Evolutionary conservation across 1,140 invertebrate genomes (phyloP).

Genomic region (Temnothorax longispinosus): DNA sequence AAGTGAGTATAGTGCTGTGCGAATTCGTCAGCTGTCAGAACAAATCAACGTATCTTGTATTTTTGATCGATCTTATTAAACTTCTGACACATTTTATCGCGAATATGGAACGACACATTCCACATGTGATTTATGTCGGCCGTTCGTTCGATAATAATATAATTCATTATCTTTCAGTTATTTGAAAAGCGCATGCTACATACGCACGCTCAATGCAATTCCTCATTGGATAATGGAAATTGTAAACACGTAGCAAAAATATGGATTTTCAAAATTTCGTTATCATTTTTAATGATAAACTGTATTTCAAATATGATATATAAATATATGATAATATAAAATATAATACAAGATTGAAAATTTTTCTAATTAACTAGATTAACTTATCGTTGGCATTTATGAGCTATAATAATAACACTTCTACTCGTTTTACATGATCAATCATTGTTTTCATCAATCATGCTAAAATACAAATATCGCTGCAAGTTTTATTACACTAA

Average conservation of each 20-base stretch:
- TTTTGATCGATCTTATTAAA: constrained; percentile 71
- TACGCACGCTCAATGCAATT: constrained; percentile 38
- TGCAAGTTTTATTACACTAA: neutral
- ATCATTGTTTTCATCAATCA: constrained; percentile 29
- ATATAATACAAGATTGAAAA: constrained; percentile 6
- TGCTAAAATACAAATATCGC: neutral
- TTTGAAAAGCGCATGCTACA: constrained; percentile 54
- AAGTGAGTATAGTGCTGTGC: constrained; percentile 15
- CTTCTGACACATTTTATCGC: constrained; percentile 64
- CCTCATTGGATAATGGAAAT: constrained; percentile 43
- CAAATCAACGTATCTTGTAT: constrained; percentile 63
- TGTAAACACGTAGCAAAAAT: constrained; percentile 27
- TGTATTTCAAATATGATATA: neutral
- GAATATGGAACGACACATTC: constrained; percentile 39
- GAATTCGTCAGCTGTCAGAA: constrained; percentile 55
- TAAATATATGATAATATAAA: neutral
- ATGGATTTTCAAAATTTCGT: constrained; percentile 45
- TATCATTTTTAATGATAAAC: constrained; percentile 26
- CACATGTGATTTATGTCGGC: constrained; percentile 64
- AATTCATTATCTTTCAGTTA: constrained; percentile 61
- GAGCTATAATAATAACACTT: neutral
- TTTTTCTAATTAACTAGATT: constrained; percentile 26
- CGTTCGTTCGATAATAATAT: constrained; percentile 62
- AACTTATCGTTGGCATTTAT: constrained; percentile 16
- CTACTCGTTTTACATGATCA: neutral